Base-by-base conservation (phyloP, 2,888 invertebrate genomes). In the Brachycybe producta region DNA sequence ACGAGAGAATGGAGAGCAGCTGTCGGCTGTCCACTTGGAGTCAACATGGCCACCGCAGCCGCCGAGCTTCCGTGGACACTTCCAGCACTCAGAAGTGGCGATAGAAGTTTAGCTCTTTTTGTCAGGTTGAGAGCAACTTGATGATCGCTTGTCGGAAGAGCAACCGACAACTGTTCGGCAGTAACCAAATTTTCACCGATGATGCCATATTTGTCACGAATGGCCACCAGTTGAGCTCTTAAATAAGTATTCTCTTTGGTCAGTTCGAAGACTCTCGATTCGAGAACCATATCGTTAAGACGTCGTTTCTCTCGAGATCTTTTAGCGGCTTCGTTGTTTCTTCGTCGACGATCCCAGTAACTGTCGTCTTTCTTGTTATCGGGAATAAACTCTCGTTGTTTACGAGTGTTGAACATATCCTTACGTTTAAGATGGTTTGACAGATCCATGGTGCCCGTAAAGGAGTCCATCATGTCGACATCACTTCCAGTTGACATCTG, bases 301-400 rank as follows among this genome's bases (percentile, higher is more conserved):
- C 94, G 80, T 36, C 94, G 77, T 68, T 95, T 95, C 67, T 95
- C 94, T n/a, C 94, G 78, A 5, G 92, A 92, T 39, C 92, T 74
- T 66, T 95, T 91, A 51, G 95, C 95, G 1, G 95, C 95, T 68
- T 94, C 94, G 69, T 97, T 97, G 70, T 97, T 95, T 53, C 94
- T 78, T 55, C 94, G 76, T 51, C 97, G 76, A 51, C 94, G 79
- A 68, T 94, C 92, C 97, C 97, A 95, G 69, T 95, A 95, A 63
- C 85, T 87, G 61, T 92, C 90, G 64, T 95, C 94, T 66, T 95
- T 95, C 67, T 91, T 91, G 69, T 79, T 86, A 66, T 94, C 94
- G 0, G 94, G 94, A 56, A 92, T 94, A 69, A 95, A 94, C 67
- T 94, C 92, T 13, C 95, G 75, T 64, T 92, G 92, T 65, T 94